Evolutionary conservation across 2,797 vertebrate genomes (phyloP).

Genomic region (Sphaeramia orbicularis): DNA sequence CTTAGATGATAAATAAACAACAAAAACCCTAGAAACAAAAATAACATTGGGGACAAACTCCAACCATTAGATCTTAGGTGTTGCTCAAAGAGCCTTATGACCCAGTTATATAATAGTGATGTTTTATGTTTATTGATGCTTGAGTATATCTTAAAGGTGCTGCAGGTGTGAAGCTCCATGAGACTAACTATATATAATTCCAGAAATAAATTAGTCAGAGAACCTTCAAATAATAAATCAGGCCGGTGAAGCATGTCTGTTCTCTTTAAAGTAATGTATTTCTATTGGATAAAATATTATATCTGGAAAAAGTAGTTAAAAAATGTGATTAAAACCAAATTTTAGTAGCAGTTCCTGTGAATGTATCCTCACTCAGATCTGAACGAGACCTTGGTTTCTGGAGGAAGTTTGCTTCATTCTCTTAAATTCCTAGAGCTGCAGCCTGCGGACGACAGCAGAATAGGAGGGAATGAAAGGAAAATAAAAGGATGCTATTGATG

Average conservation of each 20-base stretch:
- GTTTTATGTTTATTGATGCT: constrained; percentile 13
- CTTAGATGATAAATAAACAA: too few relatives aligned
- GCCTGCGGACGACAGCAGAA: constrained; percentile 63
- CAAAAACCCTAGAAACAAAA: too few relatives aligned
- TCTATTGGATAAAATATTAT: too few relatives aligned
- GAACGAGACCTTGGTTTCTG: constrained; percentile 11
- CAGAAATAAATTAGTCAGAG: neutral
- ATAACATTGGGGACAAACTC: too few relatives aligned
- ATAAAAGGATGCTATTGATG: constrained; percentile 85
- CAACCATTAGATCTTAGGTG: too few relatives aligned
- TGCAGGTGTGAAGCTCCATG: neutral
- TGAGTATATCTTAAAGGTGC: neutral
- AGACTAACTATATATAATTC: neutral
- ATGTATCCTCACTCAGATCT: neutral
- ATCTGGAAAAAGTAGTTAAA: too few relatives aligned
- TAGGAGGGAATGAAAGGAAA: constrained; percentile 43
- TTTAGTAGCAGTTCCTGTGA: neutral
- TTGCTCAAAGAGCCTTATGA: too few relatives aligned
- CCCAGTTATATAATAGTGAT: neutral
- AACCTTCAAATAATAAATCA: neutral
- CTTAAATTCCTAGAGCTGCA: constrained; percentile 34
- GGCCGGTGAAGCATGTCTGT: too few relatives aligned
- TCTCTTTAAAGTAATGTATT: too few relatives aligned
- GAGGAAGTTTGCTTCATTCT: neutral
- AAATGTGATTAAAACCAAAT: too few relatives aligned